Percentiles rank a stretch among this genome's conserved stretches.
Evolutionary conservation across 2,797 vertebrate species (phyloP).

Genomic region (Malurus splendens): DNA sequence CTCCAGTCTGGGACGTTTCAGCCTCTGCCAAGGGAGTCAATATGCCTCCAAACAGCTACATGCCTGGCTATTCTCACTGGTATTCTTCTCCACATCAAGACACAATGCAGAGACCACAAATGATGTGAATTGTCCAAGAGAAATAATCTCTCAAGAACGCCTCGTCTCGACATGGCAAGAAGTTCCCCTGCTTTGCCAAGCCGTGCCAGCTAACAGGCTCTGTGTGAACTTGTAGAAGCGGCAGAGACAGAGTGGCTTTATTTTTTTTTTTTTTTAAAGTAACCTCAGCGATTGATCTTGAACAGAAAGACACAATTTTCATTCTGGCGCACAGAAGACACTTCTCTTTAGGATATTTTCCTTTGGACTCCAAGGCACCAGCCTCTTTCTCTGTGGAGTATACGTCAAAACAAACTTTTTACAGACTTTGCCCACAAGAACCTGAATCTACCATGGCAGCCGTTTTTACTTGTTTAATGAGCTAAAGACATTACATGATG

Average conservation of each 20-base stretch:
- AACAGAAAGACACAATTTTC: conserved; percentile 59
- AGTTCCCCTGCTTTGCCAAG: conserved; percentile 59
- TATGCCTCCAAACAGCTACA: conserved; percentile 97
- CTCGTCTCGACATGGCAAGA: conserved; percentile 62
- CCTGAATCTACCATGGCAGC: conserved; percentile 57
- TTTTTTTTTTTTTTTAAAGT: conserved; percentile 4
- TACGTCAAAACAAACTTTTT: conserved; percentile 65
- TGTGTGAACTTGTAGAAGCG: conserved; percentile 58
- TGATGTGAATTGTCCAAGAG: conserved; percentile 72
- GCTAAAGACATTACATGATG: conserved; percentile 66
- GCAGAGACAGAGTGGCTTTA: conserved; percentile 38
- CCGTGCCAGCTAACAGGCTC: conserved; percentile 59
- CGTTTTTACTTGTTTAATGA: conserved; percentile 76
- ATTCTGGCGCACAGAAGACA: conserved; percentile 61
- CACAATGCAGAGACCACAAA: conserved; percentile 97
- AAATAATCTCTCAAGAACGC: conserved; percentile 53
- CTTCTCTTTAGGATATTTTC: conserved; percentile 71
- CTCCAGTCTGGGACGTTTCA: conserved; percentile 97
- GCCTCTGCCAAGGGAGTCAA: conserved; percentile 94
- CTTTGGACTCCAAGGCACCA: conserved; percentile 64
- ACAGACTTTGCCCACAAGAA: conserved; percentile 62
- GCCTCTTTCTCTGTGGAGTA: conserved; percentile 66
- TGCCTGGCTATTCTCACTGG: conserved; percentile 98
- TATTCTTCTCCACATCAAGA: conserved; percentile 97
- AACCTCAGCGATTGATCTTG: conserved; percentile 66